phyloP scores from a whole-genome alignment of 2,797 vertebrate genomes.

The Alectoris magna region DNA sequence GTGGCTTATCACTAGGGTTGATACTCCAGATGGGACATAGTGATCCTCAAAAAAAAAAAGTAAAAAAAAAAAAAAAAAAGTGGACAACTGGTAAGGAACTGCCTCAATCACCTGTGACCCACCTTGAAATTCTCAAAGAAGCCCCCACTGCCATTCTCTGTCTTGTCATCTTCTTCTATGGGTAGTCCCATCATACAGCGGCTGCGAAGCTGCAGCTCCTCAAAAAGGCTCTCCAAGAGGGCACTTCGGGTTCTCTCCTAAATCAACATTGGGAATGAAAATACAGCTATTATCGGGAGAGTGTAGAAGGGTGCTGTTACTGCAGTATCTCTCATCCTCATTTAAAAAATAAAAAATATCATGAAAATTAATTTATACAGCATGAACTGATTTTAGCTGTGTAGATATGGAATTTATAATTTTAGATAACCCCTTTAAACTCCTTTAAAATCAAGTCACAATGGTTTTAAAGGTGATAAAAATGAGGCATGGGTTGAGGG shows the following conservation, averaged over 20 bases:
- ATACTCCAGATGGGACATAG: neutral
- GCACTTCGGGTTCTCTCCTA: conserved; percentile 92
- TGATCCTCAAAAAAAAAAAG: neutral
- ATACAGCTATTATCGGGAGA: neutral
- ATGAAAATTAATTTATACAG: neutral
- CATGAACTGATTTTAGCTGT: neutral
- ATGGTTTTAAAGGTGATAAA: neutral
- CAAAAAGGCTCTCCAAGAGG: conserved; percentile 91
- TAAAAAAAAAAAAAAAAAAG: neutral
- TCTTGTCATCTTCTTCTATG: conserved; percentile 85
- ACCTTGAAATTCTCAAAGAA: conserved; percentile 97
- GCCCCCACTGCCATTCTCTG: conserved; percentile 90
- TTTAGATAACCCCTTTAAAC: neutral
- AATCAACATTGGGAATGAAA: neutral
- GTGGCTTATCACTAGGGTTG: neutral
- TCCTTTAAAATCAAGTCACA: neutral
- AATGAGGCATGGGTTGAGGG: neutral
- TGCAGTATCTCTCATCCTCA: neutral
- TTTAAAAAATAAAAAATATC: neutral
- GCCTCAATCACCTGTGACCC: neutral
- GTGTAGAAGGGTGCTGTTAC: rapidly evolving
- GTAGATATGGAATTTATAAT: neutral
- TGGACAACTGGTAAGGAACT: neutral
- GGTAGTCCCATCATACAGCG: conserved; percentile 93
- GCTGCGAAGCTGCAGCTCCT: conserved; percentile 91